Evolutionary conservation across 92 coral and sea anemone genomes (phyloP).

Genomic region (Epizoanthus fatuus): DNA sequence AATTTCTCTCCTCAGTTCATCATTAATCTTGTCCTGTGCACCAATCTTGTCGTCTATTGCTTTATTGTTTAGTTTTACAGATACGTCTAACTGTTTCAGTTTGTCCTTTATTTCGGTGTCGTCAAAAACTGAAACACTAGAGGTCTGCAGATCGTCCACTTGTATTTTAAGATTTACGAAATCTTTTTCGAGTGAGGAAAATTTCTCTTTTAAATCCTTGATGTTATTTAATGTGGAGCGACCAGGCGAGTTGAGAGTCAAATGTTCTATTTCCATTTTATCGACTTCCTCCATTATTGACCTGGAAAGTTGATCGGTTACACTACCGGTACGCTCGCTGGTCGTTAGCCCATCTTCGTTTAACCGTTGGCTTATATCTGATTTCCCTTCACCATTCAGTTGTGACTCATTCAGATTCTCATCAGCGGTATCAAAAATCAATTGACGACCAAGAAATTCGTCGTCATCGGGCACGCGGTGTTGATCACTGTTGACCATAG

Average conservation of each 20-base stretch:
- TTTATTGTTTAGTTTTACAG: neutral
- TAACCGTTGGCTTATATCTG: neutral
- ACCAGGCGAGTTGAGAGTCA: conserved; percentile 1
- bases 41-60: neutral
- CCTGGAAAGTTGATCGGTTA: too few relatives aligned
- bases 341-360: neutral
- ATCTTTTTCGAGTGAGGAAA: neutral
- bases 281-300: too few relatives aligned
- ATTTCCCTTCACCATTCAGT: neutral
- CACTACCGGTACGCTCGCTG: too few relatives aligned
- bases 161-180: neutral
- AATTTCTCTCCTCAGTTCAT: neutral
- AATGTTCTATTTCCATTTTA: neutral
- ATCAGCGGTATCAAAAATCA: neutral
- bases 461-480: neutral
- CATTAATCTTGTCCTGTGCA: neutral
- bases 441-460: neutral
- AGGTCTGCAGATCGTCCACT: neutral
- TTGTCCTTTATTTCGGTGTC: neutral
- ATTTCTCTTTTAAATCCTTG: neutral
- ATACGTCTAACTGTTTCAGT: neutral
- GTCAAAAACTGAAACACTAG: neutral
- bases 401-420: neutral
- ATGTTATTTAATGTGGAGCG: neutral
- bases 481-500: neutral